A percentile compares a stretch with the other conserved stretches of the same genome.
Evolutionary conservation across 1,140 invertebrate genomes (phyloP).

Genomic region (Drosophila sp.): DNA sequence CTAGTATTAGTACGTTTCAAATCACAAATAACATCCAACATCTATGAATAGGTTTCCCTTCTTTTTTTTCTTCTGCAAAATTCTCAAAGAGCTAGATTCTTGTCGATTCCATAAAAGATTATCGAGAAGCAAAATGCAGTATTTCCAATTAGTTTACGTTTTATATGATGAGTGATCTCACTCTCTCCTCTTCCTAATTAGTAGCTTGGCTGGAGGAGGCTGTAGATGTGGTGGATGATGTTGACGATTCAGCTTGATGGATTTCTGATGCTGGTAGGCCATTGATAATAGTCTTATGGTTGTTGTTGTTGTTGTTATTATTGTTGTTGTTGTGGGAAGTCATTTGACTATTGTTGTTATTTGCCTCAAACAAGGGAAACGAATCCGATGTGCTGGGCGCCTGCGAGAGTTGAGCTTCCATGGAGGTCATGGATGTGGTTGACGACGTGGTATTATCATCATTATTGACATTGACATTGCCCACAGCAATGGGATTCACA

Average conservation of each 20-base stretch:
- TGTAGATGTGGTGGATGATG: constrained; percentile 36
- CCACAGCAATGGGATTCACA: neutral
- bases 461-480: constrained; percentile 14
- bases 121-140: neutral
- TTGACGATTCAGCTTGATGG: constrained; percentile 48
- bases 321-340: constrained; percentile 44
- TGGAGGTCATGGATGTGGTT: constrained; percentile 55
- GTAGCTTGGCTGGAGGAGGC: constrained; percentile 38
- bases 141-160: neutral
- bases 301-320: constrained; percentile 25
- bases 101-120: neutral
- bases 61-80: neutral
- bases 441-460: constrained; percentile 16
- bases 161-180: neutral
- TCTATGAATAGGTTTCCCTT: neutral
- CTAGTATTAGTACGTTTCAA: constrained; percentile 5
- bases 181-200: neutral
- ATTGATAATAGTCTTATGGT: constrained; percentile 37
- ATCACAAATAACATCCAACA: constrained; percentile 16
- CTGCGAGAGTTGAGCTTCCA: constrained; percentile 68
- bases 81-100: neutral
- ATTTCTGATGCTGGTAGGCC: constrained; percentile 16
- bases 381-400: constrained; percentile 63
- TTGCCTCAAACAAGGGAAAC: constrained; percentile 40
- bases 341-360: constrained; percentile 63